These are phyloP conservation scores for Spinus olivaceus DNA, from an alignment of 2,797 vertebrate genomes.

Conservation along the genomic window DNA sequence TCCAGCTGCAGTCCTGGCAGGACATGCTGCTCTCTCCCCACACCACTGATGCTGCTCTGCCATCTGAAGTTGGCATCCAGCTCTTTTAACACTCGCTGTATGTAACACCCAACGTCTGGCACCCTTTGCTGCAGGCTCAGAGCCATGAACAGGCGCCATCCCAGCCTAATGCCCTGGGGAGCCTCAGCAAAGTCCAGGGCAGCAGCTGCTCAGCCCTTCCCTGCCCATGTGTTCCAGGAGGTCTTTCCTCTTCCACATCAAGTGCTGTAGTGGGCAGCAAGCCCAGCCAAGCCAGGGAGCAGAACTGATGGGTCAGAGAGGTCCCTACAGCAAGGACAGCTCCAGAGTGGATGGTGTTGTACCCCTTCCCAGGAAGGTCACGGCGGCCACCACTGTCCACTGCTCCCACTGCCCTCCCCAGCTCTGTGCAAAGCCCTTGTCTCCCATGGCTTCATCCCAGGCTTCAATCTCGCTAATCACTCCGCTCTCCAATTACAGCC, in stretches of 20 bases:
- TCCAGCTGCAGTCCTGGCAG: fast-evolving
- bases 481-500: neutral
- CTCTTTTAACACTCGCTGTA: neutral
- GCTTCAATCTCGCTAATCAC: fast-evolving
- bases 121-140: neutral
- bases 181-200: neutral
- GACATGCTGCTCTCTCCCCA: fast-evolving
- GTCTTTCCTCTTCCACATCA: neutral
- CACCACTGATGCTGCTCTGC: neutral
- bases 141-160: neutral
- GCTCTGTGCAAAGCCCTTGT: neutral
- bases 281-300: neutral
- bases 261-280: neutral
- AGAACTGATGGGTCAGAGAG: neutral
- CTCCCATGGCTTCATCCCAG: neutral
- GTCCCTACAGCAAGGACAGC: neutral
- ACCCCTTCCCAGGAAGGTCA: neutral
- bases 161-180: neutral
- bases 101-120: neutral
- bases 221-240: neutral
- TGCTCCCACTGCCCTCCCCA: neutral
- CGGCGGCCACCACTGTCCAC: neutral
- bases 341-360: neutral
- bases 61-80: neutral
- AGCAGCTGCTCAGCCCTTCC: neutral